These are phyloP conservation scores for Nemurella pictetii DNA, from an alignment of 2,888 invertebrate genomes.

Conservation along the genomic window DNA sequence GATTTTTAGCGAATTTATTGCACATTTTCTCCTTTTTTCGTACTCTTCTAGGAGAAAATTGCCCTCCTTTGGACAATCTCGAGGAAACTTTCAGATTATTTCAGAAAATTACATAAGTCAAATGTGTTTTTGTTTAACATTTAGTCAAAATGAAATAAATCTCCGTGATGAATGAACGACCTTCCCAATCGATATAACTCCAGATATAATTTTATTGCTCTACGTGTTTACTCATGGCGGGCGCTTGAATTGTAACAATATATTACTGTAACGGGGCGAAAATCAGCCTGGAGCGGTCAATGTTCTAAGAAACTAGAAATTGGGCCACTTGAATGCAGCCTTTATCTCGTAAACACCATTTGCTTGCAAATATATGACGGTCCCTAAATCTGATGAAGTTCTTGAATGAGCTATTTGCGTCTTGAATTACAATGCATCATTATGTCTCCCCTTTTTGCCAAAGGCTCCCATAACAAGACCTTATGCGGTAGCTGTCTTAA, in stretches of 20 bases:
- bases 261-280: background rate
- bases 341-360: background rate
- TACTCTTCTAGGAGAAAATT: background rate
- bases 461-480: background rate
- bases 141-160: background rate
- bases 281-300: background rate
- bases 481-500: background rate
- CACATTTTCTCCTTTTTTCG: background rate
- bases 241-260: background rate
- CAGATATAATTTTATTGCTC: background rate
- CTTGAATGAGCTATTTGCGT: background rate
- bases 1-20: background rate
- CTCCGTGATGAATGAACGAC: background rate
- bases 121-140: background rate
- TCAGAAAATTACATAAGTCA: background rate
- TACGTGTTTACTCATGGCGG: background rate
- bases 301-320: background rate
- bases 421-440: background rate
- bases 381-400: background rate
- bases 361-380: background rate
- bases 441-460: background rate
- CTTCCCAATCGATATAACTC: background rate
- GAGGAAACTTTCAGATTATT: background rate
- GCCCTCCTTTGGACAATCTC: background rate
- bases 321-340: background rate